Conservation (phyloP, 2,113 vertebrate genomes). For the Sciurus niger region DNA sequence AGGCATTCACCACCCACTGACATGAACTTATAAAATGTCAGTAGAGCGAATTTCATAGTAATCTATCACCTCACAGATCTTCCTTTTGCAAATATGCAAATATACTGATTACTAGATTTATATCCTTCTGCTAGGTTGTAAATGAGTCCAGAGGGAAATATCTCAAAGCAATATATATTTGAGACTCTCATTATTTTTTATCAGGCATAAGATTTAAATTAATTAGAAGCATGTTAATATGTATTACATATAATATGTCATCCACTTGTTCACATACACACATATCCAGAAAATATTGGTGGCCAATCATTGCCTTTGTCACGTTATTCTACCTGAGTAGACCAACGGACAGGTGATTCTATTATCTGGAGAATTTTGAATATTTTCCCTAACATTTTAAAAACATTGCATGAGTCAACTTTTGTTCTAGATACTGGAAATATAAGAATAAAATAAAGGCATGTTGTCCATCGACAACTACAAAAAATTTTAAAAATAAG, state of each 20-base stretch:
- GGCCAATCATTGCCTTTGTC: background rate
- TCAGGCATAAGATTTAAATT: slow-evolving; percentile 64
- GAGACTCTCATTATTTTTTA: slow-evolving; percentile 72
- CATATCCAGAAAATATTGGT: background rate
- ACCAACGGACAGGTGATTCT: background rate
- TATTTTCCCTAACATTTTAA: background rate
- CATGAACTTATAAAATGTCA: slow-evolving; percentile 54
- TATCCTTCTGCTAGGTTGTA: slow-evolving; percentile 59
- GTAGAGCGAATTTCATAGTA: background rate
- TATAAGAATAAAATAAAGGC: background rate
- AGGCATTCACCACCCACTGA: background rate
- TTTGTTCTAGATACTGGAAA: background rate
- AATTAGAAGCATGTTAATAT: slow-evolving; percentile 64
- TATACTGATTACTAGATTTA: slow-evolving; percentile 64
- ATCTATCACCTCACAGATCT: slow-evolving; percentile 21
- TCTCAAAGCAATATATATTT: slow-evolving; percentile 63
- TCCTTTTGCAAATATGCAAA: slow-evolving; percentile 70
- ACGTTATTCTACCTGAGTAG: background rate
- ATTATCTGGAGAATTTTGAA: background rate
- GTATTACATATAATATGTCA: slow-evolving; percentile 39
- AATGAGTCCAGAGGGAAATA: slow-evolving; percentile 67
- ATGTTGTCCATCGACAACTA: too few species aligned
- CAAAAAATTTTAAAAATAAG: background rate
- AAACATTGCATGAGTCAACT: background rate
- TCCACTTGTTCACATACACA: background rate